Conservation (phyloP, 2,113 vertebrate species). For the Syngnathus scovelli region DNA sequence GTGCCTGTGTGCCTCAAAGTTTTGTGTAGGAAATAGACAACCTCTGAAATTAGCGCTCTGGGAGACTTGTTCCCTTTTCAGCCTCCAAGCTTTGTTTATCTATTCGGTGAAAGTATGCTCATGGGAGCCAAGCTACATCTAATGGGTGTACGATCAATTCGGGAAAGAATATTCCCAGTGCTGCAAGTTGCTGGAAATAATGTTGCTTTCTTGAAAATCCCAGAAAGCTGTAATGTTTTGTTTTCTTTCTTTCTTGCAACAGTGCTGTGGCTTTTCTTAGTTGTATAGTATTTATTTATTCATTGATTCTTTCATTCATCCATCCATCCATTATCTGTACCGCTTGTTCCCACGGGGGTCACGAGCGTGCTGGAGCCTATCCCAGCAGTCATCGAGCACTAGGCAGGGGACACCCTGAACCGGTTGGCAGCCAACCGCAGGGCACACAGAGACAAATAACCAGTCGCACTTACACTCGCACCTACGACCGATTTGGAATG, state of each 20-base stretch:
- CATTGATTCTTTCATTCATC: too few species aligned
- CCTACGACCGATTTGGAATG: too few species aligned
- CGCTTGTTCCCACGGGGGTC: too few species aligned
- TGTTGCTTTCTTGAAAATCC: neutral
- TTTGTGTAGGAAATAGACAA: slow-evolving; percentile 12
- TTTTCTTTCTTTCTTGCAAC: neutral
- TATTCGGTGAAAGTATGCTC: neutral
- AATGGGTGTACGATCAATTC: too few species aligned
- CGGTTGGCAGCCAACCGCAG: too few species aligned
- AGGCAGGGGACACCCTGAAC: too few species aligned
- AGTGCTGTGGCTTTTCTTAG: neutral
- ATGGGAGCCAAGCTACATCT: neutral
- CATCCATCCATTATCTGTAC: too few species aligned
- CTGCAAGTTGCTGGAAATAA: neutral
- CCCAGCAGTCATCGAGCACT: too few species aligned
- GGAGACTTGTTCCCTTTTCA: neutral
- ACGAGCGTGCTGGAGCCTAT: too few species aligned
- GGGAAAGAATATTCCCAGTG: neutral
- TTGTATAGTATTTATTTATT: neutral
- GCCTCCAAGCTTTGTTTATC: slow-evolving; percentile 19
- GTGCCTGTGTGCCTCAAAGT: slow-evolving; percentile 13
- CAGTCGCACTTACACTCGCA: too few species aligned
- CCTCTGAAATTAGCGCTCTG: neutral
- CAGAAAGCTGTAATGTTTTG: neutral
- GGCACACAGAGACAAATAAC: too few species aligned